Base-by-base conservation (phyloP, 2,797 vertebrate genomes). In the Coreius guichenoti region DNA sequence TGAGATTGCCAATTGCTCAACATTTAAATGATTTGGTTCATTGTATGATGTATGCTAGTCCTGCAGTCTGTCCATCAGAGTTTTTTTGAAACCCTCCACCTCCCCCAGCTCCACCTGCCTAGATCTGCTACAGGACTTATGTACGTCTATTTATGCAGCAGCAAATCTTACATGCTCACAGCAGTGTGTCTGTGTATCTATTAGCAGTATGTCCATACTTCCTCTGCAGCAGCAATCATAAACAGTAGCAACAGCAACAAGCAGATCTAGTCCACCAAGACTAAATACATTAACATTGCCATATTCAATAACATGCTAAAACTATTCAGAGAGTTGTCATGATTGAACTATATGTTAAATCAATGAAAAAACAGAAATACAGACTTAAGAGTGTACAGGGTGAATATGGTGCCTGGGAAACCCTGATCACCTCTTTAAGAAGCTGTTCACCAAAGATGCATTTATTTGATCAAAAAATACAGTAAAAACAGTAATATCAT, bases 341-440 rank as follows among this genome's bases (percentile, higher is more conserved):
- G 19, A 8, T 54, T 21, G 2, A 54, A 43, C 73, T 86, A 61
- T 45, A 80, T 84, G 69, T 83, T 19, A 56, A 54, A 74, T 29
- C 45, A 2, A 29, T 70, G 36, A 13, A 56, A 14, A 76, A 70
- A 67, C 14, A 29, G 47, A 56, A n/a, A 51, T 51, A 49, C 47
- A 65, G 45, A 43, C 23, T 67, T 61, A 39, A 65, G 9, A 31
- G 39, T 26, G 43, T 19, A 39, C 68, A n/a, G 17, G 17, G 39
- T 47, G 21, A 51, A 74, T 51, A 29, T 51, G 9, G 4, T 73
- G 43, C 23, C n/a, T n/a, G n/a, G n/a, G n/a, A 67, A 33, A 17
- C 14, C 14, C 7, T 31, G 29, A 33, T 67, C 16, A 33, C 16
- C 16, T 67, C 11, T 8, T 17, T 17, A 17, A 67, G 3, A 33